Evolutionary conservation across 2,113 vertebrate genomes (phyloP).

Genomic region (Turdus rufiventris): DNA sequence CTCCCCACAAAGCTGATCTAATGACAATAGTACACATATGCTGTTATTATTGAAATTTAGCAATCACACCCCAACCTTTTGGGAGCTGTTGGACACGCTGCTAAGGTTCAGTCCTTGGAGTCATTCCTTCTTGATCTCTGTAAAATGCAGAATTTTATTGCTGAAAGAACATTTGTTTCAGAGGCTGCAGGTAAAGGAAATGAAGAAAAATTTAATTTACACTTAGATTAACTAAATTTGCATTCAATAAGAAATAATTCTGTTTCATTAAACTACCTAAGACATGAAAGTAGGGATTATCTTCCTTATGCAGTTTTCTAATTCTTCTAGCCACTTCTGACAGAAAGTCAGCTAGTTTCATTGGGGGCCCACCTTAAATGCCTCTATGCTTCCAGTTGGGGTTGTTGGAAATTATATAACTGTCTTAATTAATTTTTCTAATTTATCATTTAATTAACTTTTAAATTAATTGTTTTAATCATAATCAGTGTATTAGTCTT

Average conservation of each 20-base stretch:
- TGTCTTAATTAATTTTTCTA: background rate
- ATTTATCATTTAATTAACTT: background rate
- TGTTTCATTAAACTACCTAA: background rate
- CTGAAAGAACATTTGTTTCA: background rate
- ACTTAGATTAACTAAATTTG: background rate
- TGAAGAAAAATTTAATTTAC: background rate
- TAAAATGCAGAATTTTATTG: background rate
- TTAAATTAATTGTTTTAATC: background rate
- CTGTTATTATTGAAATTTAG: background rate
- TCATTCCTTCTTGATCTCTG: background rate
- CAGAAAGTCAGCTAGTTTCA: background rate
- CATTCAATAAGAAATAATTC: background rate
- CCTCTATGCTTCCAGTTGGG: background rate
- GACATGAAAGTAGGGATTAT: background rate
- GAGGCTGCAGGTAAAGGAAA: background rate
- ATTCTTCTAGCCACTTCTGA: background rate
- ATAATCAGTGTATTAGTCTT: background rate
- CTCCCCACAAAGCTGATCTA: background rate
- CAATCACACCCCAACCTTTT: background rate
- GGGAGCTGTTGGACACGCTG: background rate
- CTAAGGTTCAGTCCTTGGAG: background rate
- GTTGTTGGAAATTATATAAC: background rate
- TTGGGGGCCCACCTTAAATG: background rate
- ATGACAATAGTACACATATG: background rate
- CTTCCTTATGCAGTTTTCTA: background rate